Base-by-base conservation (phyloP, 2,888 invertebrate species). In the Cryptophagus acutangulus region DNA sequence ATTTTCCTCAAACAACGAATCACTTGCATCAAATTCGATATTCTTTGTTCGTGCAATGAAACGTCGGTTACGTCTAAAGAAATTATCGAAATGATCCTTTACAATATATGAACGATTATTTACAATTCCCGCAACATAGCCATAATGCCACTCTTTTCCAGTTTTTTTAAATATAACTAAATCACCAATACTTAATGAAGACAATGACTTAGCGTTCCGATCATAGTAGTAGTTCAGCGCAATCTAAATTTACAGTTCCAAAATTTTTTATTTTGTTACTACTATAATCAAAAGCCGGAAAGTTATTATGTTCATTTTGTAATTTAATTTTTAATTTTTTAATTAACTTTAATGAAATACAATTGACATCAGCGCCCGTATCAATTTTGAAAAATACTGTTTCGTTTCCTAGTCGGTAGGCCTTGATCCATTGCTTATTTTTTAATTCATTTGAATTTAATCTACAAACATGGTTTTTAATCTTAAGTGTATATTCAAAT, bases 261-360 rank as follows among this genome's bases (percentile, higher is more conserved):
- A 4, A 8, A 6, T 12, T 8, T 3, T 26, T 26, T 12, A 26
- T 26, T 26, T n/a, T 26, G 9, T 26, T 26, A 6, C 9, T n/a
- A 8, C 9, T 26, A 26, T 26, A 26, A 26, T 26, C 26, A 26
- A 26, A 26, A 3, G 12, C 26, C n/a, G 26, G 9, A 26, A 26
- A 26, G 3, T 26, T 26, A 26, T 26, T 26, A 4, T 4, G 26
- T n/a, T 26, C 9, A 26, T 26, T 26, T 26, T 26, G 3, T 4
- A 26, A 4, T 4, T 26, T 26, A 6, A 26, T 26, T 4, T 26
- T 26, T 26, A 26, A 8, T 13, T 26, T 26, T 26, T 26, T 3
- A 4, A 26, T n/a, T 4, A 26, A 4, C 3, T n/a, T 3, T 26
- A 26, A 8, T 6, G 26, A 13, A 4, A 26, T 26, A 26, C 26